A percentile compares a stretch with the other conserved stretches of the same genome.
Evolutionary conservation across 1,140 invertebrate genomes (phyloP).

Genomic region (Archivesica marissinica): DNA sequence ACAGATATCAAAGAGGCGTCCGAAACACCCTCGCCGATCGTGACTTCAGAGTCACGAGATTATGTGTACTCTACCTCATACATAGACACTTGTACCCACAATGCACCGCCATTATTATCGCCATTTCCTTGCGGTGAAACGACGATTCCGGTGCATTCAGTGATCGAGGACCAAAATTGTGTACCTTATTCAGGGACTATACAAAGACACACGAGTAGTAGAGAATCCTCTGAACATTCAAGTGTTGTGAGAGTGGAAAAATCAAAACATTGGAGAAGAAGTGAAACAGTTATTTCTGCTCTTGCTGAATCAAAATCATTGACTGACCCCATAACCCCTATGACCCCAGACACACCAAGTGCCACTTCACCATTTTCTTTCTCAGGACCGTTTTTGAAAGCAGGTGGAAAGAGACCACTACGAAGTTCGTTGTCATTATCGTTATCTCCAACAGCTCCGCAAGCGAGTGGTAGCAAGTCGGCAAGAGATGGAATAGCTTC

Average conservation of each 20-base stretch:
- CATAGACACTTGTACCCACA: neutral
- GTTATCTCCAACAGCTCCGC: conserved; percentile 29
- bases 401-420: conserved; percentile 52
- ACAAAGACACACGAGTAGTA: conserved; percentile 1
- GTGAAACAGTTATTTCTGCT: conserved; percentile 23
- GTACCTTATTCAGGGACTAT: conserved; percentile 57
- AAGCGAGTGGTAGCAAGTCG: neutral
- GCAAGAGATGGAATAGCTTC: neutral
- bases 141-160: conserved; percentile 31
- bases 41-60: conserved; percentile 23
- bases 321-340: neutral
- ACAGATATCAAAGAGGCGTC: conserved; percentile 53
- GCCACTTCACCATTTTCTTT: conserved; percentile 30
- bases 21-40: conserved; percentile 56
- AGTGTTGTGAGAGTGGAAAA: conserved; percentile 51
- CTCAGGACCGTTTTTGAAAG: conserved; percentile 47
- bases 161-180: conserved; percentile 28
- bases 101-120: conserved; percentile 28
- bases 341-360: conserved; percentile 42
- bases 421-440: conserved; percentile 45
- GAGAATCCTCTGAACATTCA: conserved; percentile 26
- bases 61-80: conserved; percentile 52
- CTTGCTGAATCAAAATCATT: conserved; percentile 43
- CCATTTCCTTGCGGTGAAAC: conserved; percentile 58
- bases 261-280: conserved; percentile 48